Evolutionary conservation across 2,113 vertebrate species (phyloP), one percentile per base, ranked within the genome.

Genomic region (Oreochromis spilurus): DNA sequence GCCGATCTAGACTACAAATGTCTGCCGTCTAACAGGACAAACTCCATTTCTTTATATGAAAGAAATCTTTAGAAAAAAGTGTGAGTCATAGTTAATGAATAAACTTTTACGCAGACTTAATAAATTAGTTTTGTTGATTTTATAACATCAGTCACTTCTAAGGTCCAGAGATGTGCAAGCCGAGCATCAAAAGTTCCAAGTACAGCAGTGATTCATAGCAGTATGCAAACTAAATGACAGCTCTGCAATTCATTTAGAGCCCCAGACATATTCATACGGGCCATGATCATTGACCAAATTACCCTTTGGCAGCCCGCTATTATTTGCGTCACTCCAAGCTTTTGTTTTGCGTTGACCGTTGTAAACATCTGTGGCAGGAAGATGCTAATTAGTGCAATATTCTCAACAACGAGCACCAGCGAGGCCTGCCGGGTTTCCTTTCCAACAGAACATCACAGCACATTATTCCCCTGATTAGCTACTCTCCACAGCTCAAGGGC

Each of bases 401-500:
- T 52, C 82, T 83, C 24, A 83, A 87, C 79, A 70, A 75, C 19
- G 7, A 36, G 81, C 45, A 10, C 14, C 78, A 38, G 16, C 38
- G 13, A 70, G 75, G 55, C 75, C 78, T 19, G 19, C 11, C 10
- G 29, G 9, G 82, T 85, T 85, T 52, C 57, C 70, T 26, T n/a
- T 40, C 29, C 83, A 9, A 48, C 58, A 29, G 11, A 54, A 87
- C 88, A 13, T 58, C 40, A 9, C 43, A 2, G 21, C 82, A 40
- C 54, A 26, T 40, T 24, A 45, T 45, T 86, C 50, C 81, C 53
- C 85, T 92, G 87, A 95, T 89, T 89, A 92, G 91, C 83, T 79
- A 24, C 84, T 79, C 77, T 52, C 24, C 7, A 24, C 40, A 43
- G 77, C 85, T 88, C 58, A 13, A 79, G 36, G 82, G 31, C 82